Base-by-base conservation (phyloP, 2,888 invertebrate genomes). In the Cenopis cana region DNA sequence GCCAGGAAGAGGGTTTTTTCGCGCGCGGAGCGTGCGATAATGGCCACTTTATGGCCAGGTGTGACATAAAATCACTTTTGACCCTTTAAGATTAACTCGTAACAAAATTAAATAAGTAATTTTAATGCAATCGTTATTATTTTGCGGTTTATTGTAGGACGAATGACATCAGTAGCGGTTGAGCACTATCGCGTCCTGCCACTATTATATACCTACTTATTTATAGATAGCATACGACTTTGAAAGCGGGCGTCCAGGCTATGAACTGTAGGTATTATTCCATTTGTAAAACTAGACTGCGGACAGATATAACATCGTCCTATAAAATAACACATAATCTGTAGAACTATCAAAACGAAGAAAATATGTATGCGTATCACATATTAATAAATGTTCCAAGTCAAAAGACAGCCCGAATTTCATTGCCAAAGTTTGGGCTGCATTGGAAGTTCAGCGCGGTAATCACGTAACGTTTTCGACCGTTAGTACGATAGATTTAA, bases 181-280 rank as follows among this genome's bases (percentile, higher is more conserved):
- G 20, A 20, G 41, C 14, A 59, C 38, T 14, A 41, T 59, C 8
- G 18, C 20, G n/a, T 59, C 59, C 20, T 0, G 36, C 57, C 12
- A 17, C 20, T 59, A 20, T 33, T 0, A 33, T 41, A 20, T 57
- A 57, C 18, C 38, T 41, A 41, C 18, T 57, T 41, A 41, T 14
- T 41, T 5, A 4, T 14, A 41, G 38, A 3, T 14, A 12, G 38
- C 24, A n/a, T 41, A 59, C 24, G n/a, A 59, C 41, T 36, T 36
- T 1, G 12, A 20, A 20, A 59, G 41, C 41, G 59, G 41, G 59
- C 41, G 59, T 59, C n/a, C 41, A 59, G 20, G 59, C 14, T 11
- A 55, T 29, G 14, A 24, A 41, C 38, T 41, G 12, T 11, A 41
- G n/a, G n/a, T 4, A 4, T 24, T 24, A 24, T 24, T 41, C 14